A percentile compares a stretch with the other conserved stretches of the same genome.
phyloP scores from a whole-genome alignment of 2,113 vertebrate species.

The Manacus vitellinus region DNA sequence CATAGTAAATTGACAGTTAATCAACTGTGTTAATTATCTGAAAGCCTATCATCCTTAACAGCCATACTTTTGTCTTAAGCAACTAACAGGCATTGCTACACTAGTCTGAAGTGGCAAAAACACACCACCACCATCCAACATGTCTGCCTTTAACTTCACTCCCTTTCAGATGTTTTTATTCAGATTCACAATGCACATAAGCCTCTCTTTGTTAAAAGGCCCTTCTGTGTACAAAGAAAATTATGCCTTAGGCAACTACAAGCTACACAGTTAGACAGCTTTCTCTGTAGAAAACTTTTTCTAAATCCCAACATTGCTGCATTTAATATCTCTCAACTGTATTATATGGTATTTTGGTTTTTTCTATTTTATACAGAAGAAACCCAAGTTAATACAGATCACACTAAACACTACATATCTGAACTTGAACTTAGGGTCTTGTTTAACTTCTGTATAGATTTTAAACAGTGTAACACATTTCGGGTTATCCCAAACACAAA shows the following conservation, averaged over 20 bases:
- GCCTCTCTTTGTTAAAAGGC: slow-evolving; percentile 31
- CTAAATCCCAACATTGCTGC: neutral
- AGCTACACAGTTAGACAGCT: neutral
- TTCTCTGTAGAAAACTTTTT: neutral
- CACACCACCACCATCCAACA: neutral
- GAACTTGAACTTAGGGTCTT: neutral
- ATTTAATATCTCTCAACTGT: neutral
- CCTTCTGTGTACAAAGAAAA: slow-evolving; percentile 30
- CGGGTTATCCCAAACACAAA: neutral
- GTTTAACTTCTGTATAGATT: neutral
- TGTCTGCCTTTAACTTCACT: neutral
- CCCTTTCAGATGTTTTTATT: slow-evolving; percentile 17
- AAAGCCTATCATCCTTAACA: neutral
- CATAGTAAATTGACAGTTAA: neutral
- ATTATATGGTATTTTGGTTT: neutral
- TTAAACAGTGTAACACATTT: neutral
- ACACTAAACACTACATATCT: neutral
- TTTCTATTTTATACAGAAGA: neutral
- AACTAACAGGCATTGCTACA: neutral
- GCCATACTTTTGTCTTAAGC: neutral
- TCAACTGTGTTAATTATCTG: neutral
- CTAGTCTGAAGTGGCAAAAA: neutral
- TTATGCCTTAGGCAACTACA: neutral
- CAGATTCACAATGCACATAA: slow-evolving; percentile 4
- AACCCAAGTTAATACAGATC: neutral